Percentiles rank a stretch among this genome's conserved stretches.
phyloP scores from a whole-genome alignment of 2,113 vertebrate species.

The Lamprotornis superbus region DNA sequence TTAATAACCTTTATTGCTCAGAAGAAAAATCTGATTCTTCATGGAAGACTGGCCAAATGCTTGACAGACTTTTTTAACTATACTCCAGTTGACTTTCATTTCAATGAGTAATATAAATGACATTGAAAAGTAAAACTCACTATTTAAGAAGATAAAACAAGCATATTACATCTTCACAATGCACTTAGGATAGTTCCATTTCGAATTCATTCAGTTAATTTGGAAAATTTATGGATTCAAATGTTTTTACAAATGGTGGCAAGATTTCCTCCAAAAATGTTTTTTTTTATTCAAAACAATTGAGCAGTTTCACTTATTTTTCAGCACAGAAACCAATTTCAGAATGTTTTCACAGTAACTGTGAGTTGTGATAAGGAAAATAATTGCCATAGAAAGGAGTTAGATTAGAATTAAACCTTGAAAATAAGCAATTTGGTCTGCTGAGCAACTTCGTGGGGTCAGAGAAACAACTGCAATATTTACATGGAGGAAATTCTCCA shows the following conservation, averaged over 20 bases:
- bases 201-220: background rate
- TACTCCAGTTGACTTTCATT: background rate
- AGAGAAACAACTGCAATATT: background rate
- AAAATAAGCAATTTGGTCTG: background rate
- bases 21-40: background rate
- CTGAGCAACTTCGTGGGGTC: background rate
- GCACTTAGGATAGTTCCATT: background rate
- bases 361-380: background rate
- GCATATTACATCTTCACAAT: background rate
- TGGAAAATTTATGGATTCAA: background rate
- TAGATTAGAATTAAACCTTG: constrained; percentile 4
- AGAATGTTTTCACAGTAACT: constrained; percentile 3
- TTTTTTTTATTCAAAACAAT: constrained; percentile 8
- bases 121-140: background rate
- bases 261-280: background rate
- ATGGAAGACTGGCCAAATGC: background rate
- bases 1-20: background rate
- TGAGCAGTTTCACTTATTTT: background rate
- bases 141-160: background rate
- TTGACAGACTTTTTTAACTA: background rate
- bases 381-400: background rate
- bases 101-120: background rate
- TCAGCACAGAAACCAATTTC: constrained; percentile 22
- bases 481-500: background rate
- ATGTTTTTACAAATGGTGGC: background rate